Evolutionary conservation across 1,140 invertebrate species (phyloP).

Genomic region (Probaryconus sp.): DNA sequence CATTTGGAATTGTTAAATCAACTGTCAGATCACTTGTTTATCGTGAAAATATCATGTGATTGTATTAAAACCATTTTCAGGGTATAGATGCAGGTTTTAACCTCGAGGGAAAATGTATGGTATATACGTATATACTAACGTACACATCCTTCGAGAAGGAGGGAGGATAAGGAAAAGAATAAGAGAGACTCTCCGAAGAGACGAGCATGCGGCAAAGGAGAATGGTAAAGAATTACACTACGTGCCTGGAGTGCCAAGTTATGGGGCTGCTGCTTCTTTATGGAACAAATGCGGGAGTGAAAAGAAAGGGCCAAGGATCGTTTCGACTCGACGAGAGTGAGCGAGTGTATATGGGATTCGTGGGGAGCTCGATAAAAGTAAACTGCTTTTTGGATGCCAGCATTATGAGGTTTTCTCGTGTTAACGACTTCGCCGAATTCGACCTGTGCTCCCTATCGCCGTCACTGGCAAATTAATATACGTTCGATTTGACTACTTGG

Average conservation of each 20-base stretch:
- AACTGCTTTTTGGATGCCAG: constrained; percentile 45
- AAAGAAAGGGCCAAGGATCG: constrained; percentile 57
- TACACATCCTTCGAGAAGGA: neutral
- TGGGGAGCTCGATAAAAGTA: constrained; percentile 46
- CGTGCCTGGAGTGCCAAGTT: constrained; percentile 68
- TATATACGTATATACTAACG: constrained; percentile 1
- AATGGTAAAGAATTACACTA: constrained; percentile 71
- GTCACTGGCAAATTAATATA: too few relatives aligned
- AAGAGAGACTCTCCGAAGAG: constrained; percentile 44
- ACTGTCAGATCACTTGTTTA: too few relatives aligned
- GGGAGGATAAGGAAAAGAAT: constrained; percentile 22
- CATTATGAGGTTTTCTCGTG: constrained; percentile 34
- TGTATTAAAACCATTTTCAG: too few relatives aligned
- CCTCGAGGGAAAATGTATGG: too few relatives aligned
- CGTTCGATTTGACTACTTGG: too few relatives aligned
- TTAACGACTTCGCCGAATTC: neutral
- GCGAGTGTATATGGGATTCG: constrained; percentile 50
- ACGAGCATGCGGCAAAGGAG: constrained; percentile 57
- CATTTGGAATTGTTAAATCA: too few relatives aligned
- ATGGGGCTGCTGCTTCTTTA: constrained; percentile 66
- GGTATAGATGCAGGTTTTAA: too few relatives aligned
- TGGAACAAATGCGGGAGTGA: constrained; percentile 60
- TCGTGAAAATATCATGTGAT: too few relatives aligned
- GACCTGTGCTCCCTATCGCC: too few relatives aligned
- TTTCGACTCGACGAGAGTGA: too few relatives aligned